A percentile compares a stretch with the other conserved stretches of the same genome.
These are phyloP conservation scores for Centropristis striata DNA, from an alignment of 2,113 vertebrate genomes.

Conservation along the genomic window DNA sequence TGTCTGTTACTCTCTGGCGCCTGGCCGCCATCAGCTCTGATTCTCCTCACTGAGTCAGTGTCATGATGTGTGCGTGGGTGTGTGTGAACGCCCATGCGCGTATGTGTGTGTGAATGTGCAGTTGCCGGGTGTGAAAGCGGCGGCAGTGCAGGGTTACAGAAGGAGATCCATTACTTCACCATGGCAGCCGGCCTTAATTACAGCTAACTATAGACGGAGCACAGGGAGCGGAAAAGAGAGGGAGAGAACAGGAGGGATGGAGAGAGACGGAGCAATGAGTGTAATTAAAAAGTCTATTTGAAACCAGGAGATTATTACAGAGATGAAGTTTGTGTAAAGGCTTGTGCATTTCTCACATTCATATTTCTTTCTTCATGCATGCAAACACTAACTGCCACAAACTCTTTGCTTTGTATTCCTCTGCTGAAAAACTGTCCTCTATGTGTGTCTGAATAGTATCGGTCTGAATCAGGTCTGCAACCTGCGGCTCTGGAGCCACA, in stretches of 20 bases:
- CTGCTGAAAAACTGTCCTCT: neutral
- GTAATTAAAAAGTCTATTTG: conserved; percentile 82
- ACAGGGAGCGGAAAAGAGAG: conserved; percentile 35
- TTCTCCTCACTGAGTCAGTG: conserved; percentile 40
- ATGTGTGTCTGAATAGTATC: neutral
- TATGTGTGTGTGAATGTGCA: conserved; percentile 27
- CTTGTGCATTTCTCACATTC: conserved; percentile 32
- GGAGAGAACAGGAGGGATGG: conserved; percentile 9
- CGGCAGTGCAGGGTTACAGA: conserved; percentile 63
- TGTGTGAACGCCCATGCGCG: conserved; percentile 53
- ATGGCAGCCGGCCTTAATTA: conserved; percentile 80
- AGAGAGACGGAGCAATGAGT: conserved; percentile 59
- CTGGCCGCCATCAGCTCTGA: conserved; percentile 15
- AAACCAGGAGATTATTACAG: conserved; percentile 66
- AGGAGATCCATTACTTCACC: conserved; percentile 74
- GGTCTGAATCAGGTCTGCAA: neutral
- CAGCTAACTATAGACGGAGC: conserved; percentile 75
- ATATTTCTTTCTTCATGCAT: conserved; percentile 2
- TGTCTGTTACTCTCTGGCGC: conserved; percentile 16
- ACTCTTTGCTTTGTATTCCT: neutral
- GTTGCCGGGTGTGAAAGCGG: conserved; percentile 48
- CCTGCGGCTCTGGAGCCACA: neutral
- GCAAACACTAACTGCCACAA: neutral
- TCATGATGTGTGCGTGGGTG: conserved; percentile 15
- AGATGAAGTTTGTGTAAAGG: conserved; percentile 47